phyloP scores from a whole-genome alignment of 2,797 vertebrate species.

The Gobio occitaniae region DNA sequence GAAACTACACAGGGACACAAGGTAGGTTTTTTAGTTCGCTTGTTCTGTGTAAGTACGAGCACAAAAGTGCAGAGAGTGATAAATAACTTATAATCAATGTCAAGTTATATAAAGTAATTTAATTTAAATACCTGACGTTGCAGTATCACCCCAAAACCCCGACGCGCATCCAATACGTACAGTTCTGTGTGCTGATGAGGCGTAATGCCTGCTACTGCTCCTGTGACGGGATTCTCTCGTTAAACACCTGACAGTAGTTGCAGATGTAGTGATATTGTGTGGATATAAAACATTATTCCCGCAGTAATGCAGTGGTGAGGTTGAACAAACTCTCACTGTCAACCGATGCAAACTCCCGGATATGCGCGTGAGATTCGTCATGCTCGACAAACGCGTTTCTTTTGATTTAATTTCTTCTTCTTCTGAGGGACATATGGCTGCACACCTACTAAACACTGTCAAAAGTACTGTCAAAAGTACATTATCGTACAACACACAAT shows the following conservation, averaged over 20 bases:
- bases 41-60: neutral
- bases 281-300: neutral
- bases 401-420: too few species aligned
- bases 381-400: neutral
- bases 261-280: neutral
- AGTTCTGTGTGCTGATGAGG: neutral
- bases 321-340: constrained; percentile 1
- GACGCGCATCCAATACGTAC: constrained; percentile 84
- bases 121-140: constrained; percentile 76
- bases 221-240: neutral
- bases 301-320: neutral
- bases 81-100: neutral
- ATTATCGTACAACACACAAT: constrained; percentile 9
- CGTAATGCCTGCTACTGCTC: constrained; percentile 37
- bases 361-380: constrained; percentile 1
- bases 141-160: constrained; percentile 86
- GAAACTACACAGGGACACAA: neutral
- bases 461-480: neutral
- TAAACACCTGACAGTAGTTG: neutral
- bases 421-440: too few species aligned
- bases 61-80: neutral
- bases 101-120: neutral
- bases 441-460: neutral
- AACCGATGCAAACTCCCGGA: constrained; percentile 24
- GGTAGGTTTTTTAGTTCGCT: neutral